Base-by-base conservation (phyloP, 2,888 invertebrate genomes). In the Cephus runcator region DNA sequence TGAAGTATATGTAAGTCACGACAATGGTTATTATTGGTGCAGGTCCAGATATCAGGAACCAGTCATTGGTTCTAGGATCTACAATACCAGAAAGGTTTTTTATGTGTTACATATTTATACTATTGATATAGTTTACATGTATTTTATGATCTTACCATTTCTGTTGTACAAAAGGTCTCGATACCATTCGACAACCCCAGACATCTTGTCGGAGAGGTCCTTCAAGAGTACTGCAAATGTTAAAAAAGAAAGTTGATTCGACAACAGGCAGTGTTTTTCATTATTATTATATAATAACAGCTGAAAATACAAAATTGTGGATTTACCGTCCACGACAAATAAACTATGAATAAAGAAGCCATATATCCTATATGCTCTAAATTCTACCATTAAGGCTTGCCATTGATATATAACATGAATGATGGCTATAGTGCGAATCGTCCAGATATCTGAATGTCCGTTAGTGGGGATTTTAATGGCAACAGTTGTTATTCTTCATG, bases 31-130 rank as follows among this genome's bases (percentile, higher is more conserved):
- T 84, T 12, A 95, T 92, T 0, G 96, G 96, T 30, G 94, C 89
- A 0, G 96, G 96, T 75, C 95, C 94, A 36, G 92, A 92, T 81
- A 96, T 94, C 75, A 97, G 92, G 87, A 96, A 95, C 96, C 96
- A 96, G 87, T 94, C 93, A 80, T 93, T 93, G 74, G 95, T 95
- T 85, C 95, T 92, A 30, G 93, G 94, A 92, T 95, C 95, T 95
- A 92, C 76, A 92, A 93, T 56, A 23, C 56, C 23, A 56, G 56
- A 9, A 56, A 56, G 11, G 33, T 23, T 30, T 15, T 76, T 56
- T 12, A 23, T 12, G 9, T 33, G 33, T 33, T 12, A 23, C 71
- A 69, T 69, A 69, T 69, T 69, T 73, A 15, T 34, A 15, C 3
- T 40, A 40, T 40, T 69, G 23, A 11, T 35, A 68, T 34, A 73